phyloP scores from a whole-genome alignment of 2,888 invertebrate species.

The Steinernema scapterisci region DNA sequence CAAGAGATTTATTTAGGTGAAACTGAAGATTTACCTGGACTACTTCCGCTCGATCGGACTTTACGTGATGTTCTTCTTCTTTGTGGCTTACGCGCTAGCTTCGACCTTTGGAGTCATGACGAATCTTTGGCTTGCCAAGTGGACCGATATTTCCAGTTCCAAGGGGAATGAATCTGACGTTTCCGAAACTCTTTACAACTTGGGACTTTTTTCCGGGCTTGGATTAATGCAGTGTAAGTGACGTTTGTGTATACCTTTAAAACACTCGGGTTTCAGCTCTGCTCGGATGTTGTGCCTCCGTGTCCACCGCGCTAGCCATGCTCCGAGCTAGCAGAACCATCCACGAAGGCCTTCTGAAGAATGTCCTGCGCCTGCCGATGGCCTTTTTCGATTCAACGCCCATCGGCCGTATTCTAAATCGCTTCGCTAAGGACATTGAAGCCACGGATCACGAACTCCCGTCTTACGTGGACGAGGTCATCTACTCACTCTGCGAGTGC shows the following conservation, averaged over 20 bases:
- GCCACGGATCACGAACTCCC: slow-evolving; percentile 34
- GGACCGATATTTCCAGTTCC: not conserved
- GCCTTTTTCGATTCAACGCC: slow-evolving; percentile 69
- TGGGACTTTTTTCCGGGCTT: not conserved
- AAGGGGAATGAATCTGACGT: not conserved
- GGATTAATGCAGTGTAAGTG: not conserved
- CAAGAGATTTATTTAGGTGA: not conserved
- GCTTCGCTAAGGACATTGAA: slow-evolving; percentile 65
- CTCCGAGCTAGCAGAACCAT: not conserved
- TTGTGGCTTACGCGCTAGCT: slow-evolving; percentile 25
- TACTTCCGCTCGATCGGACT: slow-evolving; percentile 9
- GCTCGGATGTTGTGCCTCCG: not conserved
- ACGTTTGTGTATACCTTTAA: not conserved
- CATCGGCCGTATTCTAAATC: slow-evolving; percentile 69
- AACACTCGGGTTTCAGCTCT: not conserved
- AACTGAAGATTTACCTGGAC: not conserved
- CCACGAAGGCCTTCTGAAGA: slow-evolving; percentile 9
- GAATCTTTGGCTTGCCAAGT: slow-evolving; percentile 13
- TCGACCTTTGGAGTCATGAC: slow-evolving; percentile 32
- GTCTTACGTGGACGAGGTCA: not conserved
- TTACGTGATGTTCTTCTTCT: slow-evolving; percentile 33
- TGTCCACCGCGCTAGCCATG: slow-evolving; percentile 5
- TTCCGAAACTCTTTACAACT: not conserved
- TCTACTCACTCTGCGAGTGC: not conserved
- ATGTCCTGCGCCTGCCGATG: slow-evolving; percentile 66